A percentile compares a stretch with the other conserved stretches of the same genome.
Evolutionary conservation across 2,113 vertebrate species (phyloP).

Genomic region (Hyaena hyaena): DNA sequence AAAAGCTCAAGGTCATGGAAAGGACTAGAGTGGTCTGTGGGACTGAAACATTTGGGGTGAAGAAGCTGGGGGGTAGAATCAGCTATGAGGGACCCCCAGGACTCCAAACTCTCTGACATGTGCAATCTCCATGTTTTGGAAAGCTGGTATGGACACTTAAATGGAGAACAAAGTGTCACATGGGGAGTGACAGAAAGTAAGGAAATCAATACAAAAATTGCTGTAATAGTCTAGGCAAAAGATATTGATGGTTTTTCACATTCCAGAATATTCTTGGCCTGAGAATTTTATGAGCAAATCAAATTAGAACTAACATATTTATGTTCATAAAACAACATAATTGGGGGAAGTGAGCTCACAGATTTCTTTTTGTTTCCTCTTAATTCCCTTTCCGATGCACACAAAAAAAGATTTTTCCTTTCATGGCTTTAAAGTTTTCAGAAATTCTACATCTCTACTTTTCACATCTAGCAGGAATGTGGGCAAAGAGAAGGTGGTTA

Average conservation of each 20-base stretch:
- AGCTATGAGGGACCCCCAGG: too few species aligned
- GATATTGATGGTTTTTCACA: neutral
- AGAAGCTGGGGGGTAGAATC: neutral
- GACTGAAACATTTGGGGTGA: rapidly evolving
- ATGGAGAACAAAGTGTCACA: neutral
- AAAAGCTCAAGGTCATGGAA: neutral
- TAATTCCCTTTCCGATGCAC: neutral
- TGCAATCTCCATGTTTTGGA: neutral
- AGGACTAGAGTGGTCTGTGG: neutral
- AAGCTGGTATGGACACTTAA: neutral
- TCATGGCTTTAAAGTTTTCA: neutral
- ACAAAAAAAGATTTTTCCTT: neutral
- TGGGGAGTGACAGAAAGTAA: neutral
- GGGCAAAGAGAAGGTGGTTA: conserved; percentile 5
- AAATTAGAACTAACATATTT: neutral
- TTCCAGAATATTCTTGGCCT: neutral
- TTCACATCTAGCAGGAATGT: neutral
- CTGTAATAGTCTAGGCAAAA: neutral
- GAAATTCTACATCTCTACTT: neutral
- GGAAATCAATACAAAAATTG: neutral
- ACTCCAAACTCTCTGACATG: neutral
- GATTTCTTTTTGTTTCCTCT: neutral
- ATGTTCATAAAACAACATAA: neutral
- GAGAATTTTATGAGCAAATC: neutral
- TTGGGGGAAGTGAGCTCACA: neutral